Conservation (phyloP, 1,140 invertebrate species). For the Coenobita brevimanus region DNA sequence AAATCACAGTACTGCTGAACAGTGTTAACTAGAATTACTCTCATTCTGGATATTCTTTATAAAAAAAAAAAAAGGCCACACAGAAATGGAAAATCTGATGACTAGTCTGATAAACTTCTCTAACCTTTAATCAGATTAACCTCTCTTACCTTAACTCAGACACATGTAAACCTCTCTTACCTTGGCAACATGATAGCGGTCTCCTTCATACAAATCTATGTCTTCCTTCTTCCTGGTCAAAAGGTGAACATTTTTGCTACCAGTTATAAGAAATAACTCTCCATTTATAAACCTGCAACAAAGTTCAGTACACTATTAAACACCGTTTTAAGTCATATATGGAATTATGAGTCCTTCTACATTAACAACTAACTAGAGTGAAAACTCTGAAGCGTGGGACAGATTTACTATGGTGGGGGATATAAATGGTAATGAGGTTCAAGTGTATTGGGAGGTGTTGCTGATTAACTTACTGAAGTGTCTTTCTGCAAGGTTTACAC, state of each 20-base stretch:
- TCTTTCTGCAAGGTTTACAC: no score
- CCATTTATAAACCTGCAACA: slow-evolving; percentile 7
- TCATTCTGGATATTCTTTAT: neutral
- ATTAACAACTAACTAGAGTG: no score
- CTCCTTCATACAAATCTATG: slow-evolving; percentile 73
- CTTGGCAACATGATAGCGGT: slow-evolving; percentile 72
- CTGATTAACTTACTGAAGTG: no score
- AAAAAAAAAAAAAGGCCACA: neutral
- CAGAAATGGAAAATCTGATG: neutral
- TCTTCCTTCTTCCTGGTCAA: slow-evolving; percentile 74
- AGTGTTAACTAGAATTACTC: neutral
- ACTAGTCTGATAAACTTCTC: neutral
- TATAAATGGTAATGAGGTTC: no score
- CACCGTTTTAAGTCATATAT: no score
- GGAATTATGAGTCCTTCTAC: no score
- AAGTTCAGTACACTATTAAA: no score
- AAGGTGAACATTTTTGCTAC: slow-evolving; percentile 77
- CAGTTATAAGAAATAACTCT: slow-evolving; percentile 71
- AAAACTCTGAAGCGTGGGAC: no score
- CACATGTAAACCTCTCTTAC: neutral
- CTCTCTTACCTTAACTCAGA: neutral
- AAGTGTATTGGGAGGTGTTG: no score
- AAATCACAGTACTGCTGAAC: neutral
- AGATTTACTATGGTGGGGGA: no score
- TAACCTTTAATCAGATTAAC: neutral